Conservation (phyloP, 2,888 invertebrate genomes). For the Leptogaster cylindrica region DNA sequence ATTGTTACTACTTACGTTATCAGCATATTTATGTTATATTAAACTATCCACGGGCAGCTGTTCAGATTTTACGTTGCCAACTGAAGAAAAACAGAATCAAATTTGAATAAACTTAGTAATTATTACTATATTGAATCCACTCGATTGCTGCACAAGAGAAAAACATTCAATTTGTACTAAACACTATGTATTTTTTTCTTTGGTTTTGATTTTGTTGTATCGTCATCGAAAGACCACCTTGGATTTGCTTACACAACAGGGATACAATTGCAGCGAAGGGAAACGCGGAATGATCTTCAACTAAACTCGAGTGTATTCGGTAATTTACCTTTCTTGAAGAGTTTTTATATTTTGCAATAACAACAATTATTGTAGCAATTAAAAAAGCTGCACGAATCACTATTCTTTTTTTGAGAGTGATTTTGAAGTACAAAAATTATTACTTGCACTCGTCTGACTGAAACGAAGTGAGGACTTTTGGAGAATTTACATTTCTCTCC, state of each 20-base stretch:
- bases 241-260: constrained; percentile 22
- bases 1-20: constrained; percentile 32
- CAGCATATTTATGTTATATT: constrained; percentile 24
- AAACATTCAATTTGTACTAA: neutral
- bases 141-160: constrained; percentile 17
- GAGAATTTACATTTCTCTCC: no score
- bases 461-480: no score
- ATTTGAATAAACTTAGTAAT: constrained; percentile 4
- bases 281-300: neutral
- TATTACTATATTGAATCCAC: neutral
- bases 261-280: neutral
- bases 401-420: no score
- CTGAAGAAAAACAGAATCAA: constrained; percentile 17
- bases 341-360: constrained; percentile 20
- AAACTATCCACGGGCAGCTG: neutral
- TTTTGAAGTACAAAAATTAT: no score
- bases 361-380: constrained; percentile 20
- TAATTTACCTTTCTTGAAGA: neutral
- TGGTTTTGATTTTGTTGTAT: neutral
- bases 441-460: no score
- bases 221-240: neutral
- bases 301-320: neutral
- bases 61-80: neutral
- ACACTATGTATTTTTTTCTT: no score
- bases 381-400: neutral